Conservation (phyloP, 2,888 invertebrate species). For the Netelia inedita region DNA sequence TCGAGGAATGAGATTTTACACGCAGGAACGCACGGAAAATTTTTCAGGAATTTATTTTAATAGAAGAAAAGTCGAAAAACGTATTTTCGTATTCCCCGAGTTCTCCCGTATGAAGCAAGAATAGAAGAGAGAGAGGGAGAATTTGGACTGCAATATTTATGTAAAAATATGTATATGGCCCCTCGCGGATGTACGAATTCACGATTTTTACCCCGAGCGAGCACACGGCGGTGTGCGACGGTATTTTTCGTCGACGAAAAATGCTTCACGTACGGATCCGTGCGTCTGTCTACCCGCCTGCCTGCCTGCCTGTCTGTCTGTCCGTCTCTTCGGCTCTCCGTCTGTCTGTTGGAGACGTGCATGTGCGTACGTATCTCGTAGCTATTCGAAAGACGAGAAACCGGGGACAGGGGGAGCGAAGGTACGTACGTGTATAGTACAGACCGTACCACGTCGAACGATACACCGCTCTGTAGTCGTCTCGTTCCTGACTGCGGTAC, state of each 20-base stretch:
- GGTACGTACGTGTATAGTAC: neutral
- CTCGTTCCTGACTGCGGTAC: slow-evolving; percentile 32
- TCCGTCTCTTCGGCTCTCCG: neutral
- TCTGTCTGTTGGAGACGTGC: neutral
- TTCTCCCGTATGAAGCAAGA: neutral
- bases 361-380: slow-evolving; percentile 2
- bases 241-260: slow-evolving; percentile 33
- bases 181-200: slow-evolving; percentile 39
- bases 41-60: neutral
- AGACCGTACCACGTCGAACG: slow-evolving; percentile 11
- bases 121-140: neutral
- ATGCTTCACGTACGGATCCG: slow-evolving; percentile 15
- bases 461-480: slow-evolving; percentile 44
- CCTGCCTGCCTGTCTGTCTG: neutral
- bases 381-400: slow-evolving; percentile 40
- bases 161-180: slow-evolving; percentile 52
- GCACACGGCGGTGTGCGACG: neutral
- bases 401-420: slow-evolving; percentile 10
- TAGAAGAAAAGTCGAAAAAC: slow-evolving; percentile 17
- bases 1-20: neutral
- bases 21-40: neutral
- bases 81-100: neutral
- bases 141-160: slow-evolving; percentile 44
- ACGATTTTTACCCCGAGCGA: slow-evolving; percentile 25
- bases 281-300: neutral